These are phyloP conservation scores for Corythucha ciliata DNA, from an alignment of 2,888 invertebrate species.

Conservation along the genomic window DNA sequence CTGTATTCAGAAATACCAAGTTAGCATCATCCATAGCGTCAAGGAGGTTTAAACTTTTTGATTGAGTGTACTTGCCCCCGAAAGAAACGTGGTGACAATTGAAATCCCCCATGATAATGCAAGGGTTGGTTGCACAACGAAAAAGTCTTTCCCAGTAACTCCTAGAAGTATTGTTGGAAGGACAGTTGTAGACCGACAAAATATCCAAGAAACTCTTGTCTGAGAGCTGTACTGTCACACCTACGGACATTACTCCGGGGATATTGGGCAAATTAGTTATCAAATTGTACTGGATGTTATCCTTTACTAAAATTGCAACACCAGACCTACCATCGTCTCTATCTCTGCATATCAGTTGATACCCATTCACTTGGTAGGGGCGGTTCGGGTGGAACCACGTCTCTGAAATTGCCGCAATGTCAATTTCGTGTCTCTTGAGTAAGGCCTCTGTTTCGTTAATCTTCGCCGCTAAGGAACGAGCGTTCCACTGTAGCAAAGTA, in stretches of 20 bases:
- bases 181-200: too few relatives aligned
- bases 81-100: slow-evolving; percentile 5
- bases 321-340: slow-evolving; percentile 3
- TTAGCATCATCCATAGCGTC: background rate
- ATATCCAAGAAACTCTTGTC: too few relatives aligned
- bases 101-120: slow-evolving; percentile 4
- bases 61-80: background rate
- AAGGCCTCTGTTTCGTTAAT: background rate
- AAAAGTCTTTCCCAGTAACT: background rate
- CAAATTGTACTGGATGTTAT: background rate
- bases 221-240: too few relatives aligned
- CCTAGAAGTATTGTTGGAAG: background rate
- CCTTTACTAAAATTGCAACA: background rate
- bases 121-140: background rate
- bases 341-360: background rate
- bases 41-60: background rate
- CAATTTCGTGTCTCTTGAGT: background rate
- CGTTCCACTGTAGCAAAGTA: slow-evolving; percentile 5
- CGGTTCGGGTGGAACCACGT: background rate
- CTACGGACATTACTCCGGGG: too few relatives aligned
- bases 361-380: background rate
- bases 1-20: slow-evolving; percentile 1
- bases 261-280: background rate
- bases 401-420: slow-evolving; percentile 2
- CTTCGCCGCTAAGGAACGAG: background rate